These are phyloP conservation scores for Maconellicoccus hirsutus DNA, from an alignment of 1,140 invertebrate species.

Conservation along the genomic window DNA sequence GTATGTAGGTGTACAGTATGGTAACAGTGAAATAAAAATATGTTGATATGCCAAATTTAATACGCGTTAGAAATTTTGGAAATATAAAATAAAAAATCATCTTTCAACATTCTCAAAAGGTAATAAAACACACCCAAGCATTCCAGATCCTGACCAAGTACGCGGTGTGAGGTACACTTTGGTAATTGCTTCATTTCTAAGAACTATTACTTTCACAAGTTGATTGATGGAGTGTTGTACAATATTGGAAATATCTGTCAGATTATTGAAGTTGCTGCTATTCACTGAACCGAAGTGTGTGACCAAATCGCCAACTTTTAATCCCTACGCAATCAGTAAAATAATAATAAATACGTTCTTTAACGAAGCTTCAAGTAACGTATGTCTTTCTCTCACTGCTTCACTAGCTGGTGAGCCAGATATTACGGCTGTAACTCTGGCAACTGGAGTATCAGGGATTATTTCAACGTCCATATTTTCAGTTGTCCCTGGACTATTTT, in stretches of 20 bases:
- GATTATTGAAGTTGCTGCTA: conserved; percentile 53
- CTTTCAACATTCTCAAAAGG: conserved; percentile 40
- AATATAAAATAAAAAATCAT: too few species aligned
- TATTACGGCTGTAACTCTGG: conserved; percentile 57
- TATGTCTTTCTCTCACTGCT: conserved; percentile 53
- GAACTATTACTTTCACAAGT: conserved; percentile 46
- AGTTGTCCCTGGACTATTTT: conserved; percentile 18
- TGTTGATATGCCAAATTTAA: too few species aligned
- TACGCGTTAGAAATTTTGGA: too few species aligned
- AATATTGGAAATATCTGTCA: conserved; percentile 53
- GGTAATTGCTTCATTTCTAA: conserved; percentile 40
- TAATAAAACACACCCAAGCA: conserved; percentile 64
- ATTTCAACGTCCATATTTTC: background rate
- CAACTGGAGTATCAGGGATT: conserved; percentile 38
- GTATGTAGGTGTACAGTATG: too few species aligned
- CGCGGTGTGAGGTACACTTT: conserved; percentile 50
- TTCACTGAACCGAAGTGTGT: conserved; percentile 75
- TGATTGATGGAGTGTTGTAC: conserved; percentile 61
- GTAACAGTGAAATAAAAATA: too few species aligned
- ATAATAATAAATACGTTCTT: conserved; percentile 22
- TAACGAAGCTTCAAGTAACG: background rate
- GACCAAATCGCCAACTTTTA: conserved; percentile 58
- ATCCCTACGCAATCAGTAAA: conserved; percentile 49
- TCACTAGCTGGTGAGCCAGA: conserved; percentile 65
- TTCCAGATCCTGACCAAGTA: conserved; percentile 56